Evolutionary conservation across 2,113 vertebrate species (phyloP).

Genomic region (Chlorodrepanis virens): DNA sequence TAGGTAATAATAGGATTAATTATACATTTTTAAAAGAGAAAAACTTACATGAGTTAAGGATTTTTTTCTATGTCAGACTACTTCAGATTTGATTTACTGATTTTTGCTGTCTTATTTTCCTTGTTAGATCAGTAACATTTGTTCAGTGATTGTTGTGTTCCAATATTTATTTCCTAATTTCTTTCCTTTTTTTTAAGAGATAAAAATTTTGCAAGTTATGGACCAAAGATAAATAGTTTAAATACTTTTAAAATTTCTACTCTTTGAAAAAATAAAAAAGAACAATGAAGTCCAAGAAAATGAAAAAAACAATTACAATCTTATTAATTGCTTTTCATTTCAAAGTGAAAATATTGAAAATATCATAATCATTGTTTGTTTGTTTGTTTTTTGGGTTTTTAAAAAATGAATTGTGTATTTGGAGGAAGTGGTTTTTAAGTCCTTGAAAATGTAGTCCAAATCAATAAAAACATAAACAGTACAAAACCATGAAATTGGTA

Average conservation of each 20-base stretch:
- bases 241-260: not conserved
- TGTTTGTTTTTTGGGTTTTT: not conserved
- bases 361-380: not conserved
- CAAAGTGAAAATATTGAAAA: not conserved
- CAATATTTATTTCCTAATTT: not conserved
- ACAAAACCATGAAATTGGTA: not conserved
- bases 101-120: not conserved
- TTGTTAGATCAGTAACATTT: not conserved
- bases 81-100: not conserved
- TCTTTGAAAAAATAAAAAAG: not conserved
- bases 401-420: not conserved
- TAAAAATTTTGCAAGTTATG: not conserved
- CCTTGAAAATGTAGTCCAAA: not conserved
- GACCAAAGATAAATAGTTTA: not conserved
- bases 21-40: not conserved
- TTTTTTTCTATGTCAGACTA: not conserved
- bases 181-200: not conserved
- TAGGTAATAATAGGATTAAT: not conserved
- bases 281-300: not conserved
- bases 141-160: not conserved
- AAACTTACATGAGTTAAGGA: not conserved
- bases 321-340: not conserved
- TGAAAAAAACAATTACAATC: not conserved
- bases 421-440: not conserved
- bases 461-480: not conserved